phyloP scores from a whole-genome alignment of 2,888 invertebrate species.

The Xestia rhomboidea region DNA sequence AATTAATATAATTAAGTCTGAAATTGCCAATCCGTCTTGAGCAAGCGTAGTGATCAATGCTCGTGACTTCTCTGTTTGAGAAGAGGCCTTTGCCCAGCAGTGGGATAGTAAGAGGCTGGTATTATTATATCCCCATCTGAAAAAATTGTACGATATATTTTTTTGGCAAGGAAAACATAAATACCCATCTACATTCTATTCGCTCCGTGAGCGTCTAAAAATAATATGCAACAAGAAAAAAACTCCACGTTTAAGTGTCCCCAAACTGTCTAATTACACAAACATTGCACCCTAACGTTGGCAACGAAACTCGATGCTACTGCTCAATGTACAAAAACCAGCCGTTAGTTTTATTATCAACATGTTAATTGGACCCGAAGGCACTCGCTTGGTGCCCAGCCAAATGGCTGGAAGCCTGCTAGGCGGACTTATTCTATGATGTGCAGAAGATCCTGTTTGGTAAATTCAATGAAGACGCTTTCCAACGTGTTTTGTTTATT shows the following conservation, averaged over 20 bases:
- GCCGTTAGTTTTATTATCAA: slow-evolving; percentile 82
- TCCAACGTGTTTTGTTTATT: not conserved
- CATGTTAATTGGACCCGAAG: slow-evolving; percentile 86
- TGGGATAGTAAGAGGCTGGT: too few relatives aligned
- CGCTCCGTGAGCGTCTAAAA: slow-evolving; percentile 7
- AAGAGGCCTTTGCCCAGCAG: too few relatives aligned
- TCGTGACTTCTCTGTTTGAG: too few relatives aligned
- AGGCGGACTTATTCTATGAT: slow-evolving; percentile 69
- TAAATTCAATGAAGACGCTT: slow-evolving; percentile 29
- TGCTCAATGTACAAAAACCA: slow-evolving; percentile 62
- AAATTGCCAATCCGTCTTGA: too few relatives aligned
- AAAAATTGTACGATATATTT: too few relatives aligned
- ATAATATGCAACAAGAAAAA: slow-evolving; percentile 19
- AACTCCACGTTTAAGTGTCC: slow-evolving; percentile 26
- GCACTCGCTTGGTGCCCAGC: slow-evolving; percentile 81
- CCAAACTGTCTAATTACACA: slow-evolving; percentile 61
- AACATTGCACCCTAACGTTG: slow-evolving; percentile 62
- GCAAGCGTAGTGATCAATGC: too few relatives aligned
- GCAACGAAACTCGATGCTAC: slow-evolving; percentile 60
- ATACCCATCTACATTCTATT: not conserved
- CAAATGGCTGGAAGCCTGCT: slow-evolving; percentile 80
- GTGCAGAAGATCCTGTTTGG: slow-evolving; percentile 47
- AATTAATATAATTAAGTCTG: too few relatives aligned
- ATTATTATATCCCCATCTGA: too few relatives aligned
- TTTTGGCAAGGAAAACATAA: not conserved